Evolutionary conservation across 2,888 invertebrate species (phyloP).

Genomic region (Drosophila melanosoma): DNA sequence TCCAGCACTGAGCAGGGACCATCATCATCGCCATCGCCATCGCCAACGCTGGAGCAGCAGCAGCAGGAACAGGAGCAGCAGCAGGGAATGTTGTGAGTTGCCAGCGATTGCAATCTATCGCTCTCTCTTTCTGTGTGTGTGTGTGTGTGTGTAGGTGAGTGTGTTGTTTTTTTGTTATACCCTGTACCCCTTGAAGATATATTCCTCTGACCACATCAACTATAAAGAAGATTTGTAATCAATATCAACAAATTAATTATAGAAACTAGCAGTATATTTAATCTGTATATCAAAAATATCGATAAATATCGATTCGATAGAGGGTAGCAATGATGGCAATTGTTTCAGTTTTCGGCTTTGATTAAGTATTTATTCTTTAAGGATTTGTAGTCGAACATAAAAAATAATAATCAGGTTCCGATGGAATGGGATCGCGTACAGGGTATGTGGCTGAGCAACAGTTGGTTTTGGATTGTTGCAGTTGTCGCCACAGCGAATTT

Average conservation of each 20-base stretch:
- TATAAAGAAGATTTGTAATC: background rate
- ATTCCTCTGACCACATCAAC: background rate
- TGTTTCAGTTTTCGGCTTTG: background rate
- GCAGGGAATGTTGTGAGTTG: conserved; percentile 51
- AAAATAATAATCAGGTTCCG: background rate
- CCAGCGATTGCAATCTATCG: conserved; percentile 73
- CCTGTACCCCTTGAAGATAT: background rate
- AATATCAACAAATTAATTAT: background rate
- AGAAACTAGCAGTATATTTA: background rate
- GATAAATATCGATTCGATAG: background rate
- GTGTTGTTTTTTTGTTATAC: background rate
- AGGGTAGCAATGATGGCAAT: too few relatives aligned
- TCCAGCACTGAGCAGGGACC: conserved; percentile 49
- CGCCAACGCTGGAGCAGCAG: conserved; percentile 16
- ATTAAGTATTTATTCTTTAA: background rate
- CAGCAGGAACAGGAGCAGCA: background rate
- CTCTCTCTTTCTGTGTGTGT: conserved; percentile 33
- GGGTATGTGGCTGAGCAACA: background rate
- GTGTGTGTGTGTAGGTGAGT: background rate
- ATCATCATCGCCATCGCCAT: conserved; percentile 43
- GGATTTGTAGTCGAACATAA: background rate
- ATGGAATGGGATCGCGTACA: background rate
- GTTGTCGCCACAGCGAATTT: conserved; percentile 47
- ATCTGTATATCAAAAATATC: background rate
- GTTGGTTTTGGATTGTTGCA: conserved; percentile 18